A percentile compares a stretch with the other conserved stretches of the same genome.
These are phyloP conservation scores for Mylabris phalerata DNA, from an alignment of 1,140 invertebrate genomes.

Conservation along the genomic window DNA sequence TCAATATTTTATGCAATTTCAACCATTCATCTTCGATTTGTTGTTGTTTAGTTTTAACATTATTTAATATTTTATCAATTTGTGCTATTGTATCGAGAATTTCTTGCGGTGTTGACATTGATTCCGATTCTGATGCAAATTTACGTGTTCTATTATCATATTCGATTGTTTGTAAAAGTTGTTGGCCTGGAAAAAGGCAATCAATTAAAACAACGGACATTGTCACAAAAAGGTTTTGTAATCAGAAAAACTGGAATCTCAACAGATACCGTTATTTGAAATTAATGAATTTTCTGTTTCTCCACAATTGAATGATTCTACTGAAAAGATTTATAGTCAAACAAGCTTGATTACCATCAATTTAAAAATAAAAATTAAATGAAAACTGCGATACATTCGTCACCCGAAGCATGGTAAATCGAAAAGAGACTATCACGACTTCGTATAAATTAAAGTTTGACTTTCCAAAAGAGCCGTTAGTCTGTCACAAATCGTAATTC, in stretches of 20 bases:
- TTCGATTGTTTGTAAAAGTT: conserved; percentile 38
- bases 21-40: conserved; percentile 55
- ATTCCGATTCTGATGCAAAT: conserved; percentile 37
- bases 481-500: too few species aligned
- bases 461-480: too few species aligned
- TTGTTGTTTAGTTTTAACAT: conserved; percentile 53
- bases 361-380: too few species aligned
- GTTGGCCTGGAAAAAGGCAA: conserved; percentile 22
- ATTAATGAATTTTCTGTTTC: too few species aligned
- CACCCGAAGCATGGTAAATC: too few species aligned
- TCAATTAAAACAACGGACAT: not conserved
- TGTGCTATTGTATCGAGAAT: conserved; percentile 51
- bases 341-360: too few species aligned
- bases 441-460: too few species aligned
- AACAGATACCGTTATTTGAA: not conserved
- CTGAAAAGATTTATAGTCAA: too few species aligned
- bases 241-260: not conserved
- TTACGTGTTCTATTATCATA: conserved; percentile 38
- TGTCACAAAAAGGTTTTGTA: not conserved
- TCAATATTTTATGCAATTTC: conserved; percentile 52
- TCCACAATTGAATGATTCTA: too few species aligned
- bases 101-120: conserved; percentile 51
- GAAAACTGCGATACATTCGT: too few species aligned
- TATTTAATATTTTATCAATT: conserved; percentile 51
- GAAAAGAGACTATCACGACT: too few species aligned